Evolutionary conservation across 2,888 invertebrate genomes (phyloP).

Genomic region (Dinocampus coccinellae): DNA sequence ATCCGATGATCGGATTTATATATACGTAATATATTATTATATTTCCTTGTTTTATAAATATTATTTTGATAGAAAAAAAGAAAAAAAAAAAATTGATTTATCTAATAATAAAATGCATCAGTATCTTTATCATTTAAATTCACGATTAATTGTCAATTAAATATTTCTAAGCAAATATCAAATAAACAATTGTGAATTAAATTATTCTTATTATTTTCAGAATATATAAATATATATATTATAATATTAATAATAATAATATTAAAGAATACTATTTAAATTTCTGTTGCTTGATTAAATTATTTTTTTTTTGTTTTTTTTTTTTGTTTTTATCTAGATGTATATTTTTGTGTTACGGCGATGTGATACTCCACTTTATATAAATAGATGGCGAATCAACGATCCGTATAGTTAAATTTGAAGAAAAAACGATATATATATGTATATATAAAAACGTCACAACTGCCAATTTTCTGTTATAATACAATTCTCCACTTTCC

Average conservation of each 20-base stretch:
- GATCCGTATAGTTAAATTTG: neutral
- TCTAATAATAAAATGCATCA: neutral
- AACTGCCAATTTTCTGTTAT: neutral
- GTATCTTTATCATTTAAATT: neutral
- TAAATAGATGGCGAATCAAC: neutral
- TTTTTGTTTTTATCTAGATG: too few species aligned
- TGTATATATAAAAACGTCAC: neutral
- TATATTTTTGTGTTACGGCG: neutral
- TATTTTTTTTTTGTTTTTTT: neutral
- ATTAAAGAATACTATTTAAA: neutral
- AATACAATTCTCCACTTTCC: neutral
- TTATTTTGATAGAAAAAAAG: too few species aligned
- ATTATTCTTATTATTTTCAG: too few species aligned
- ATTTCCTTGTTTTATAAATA: too few species aligned
- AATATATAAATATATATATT: too few species aligned
- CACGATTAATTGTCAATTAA: neutral
- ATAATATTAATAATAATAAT: neutral
- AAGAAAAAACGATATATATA: neutral
- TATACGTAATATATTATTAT: too few species aligned
- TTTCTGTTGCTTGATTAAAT: neutral
- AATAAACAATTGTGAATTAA: neutral
- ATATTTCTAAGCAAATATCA: neutral
- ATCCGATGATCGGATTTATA: too few species aligned
- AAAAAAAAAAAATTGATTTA: neutral
- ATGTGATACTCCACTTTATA: neutral